Evolutionary conservation across 2,888 invertebrate genomes (phyloP).

Genomic region (Altica lythri): DNA sequence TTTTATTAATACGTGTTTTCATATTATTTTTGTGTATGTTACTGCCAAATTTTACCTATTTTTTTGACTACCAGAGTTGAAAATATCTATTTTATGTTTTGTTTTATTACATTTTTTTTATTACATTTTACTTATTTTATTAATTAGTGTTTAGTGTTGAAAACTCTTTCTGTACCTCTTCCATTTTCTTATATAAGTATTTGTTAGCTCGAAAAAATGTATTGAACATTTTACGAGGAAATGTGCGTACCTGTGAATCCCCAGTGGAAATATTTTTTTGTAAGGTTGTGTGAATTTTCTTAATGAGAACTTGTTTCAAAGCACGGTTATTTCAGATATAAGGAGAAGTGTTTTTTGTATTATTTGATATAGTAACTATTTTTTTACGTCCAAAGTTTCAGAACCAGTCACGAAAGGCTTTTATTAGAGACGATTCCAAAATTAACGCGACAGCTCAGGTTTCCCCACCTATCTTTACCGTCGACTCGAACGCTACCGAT

Average conservation of each 20-base stretch:
- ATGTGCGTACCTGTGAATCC: constrained; percentile 12
- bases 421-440: too few relatives aligned
- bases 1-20: constrained; percentile 41
- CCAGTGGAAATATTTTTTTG: constrained; percentile 11
- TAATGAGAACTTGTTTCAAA: background rate
- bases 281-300: background rate
- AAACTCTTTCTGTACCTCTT: constrained; percentile 46
- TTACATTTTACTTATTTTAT: constrained; percentile 51
- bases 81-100: constrained; percentile 44
- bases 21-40: constrained; percentile 47
- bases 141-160: constrained; percentile 38
- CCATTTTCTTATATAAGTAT: constrained; percentile 34
- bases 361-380: too few relatives aligned
- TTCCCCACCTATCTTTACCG: too few relatives aligned
- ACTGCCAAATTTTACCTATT: constrained; percentile 56
- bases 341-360: too few relatives aligned
- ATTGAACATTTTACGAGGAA: constrained; percentile 9
- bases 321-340: background rate
- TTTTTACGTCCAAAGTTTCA: too few relatives aligned
- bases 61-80: constrained; percentile 45
- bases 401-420: too few relatives aligned
- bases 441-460: too few relatives aligned
- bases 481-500: too few relatives aligned
- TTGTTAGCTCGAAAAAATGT: constrained; percentile 23
- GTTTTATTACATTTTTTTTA: constrained; percentile 51